These are phyloP conservation scores for Incurvaria masculella DNA, from an alignment of 2,888 invertebrate species.

Conservation along the genomic window DNA sequence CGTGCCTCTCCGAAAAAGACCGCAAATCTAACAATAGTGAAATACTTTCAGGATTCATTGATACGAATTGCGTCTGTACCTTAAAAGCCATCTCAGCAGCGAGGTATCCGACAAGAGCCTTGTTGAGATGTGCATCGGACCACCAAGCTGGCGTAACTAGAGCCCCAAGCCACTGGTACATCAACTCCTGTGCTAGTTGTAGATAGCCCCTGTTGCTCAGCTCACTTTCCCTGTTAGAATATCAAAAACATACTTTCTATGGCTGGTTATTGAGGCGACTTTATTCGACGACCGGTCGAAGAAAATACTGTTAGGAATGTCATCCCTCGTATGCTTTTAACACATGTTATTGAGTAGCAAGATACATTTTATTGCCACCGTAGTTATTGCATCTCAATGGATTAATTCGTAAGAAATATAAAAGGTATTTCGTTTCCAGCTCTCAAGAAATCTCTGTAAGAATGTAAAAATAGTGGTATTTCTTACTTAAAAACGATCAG, in stretches of 20 bases:
- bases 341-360: no score
- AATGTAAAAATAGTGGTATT: neutral
- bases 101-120: conserved; percentile 72
- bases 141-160: conserved; percentile 74
- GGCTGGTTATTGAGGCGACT: no score
- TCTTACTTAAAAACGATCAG: conserved; percentile 72
- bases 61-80: no score
- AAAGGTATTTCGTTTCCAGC: neutral
- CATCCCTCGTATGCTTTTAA: no score
- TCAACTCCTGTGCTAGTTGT: conserved; percentile 67
- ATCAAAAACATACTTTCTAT: neutral
- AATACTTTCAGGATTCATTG: no score
- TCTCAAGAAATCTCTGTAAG: neutral
- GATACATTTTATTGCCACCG: neutral
- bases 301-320: no score
- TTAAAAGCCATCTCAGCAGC: conserved; percentile 70
- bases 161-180: conserved; percentile 79
- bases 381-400: neutral
- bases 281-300: no score
- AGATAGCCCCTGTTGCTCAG: conserved; percentile 62
- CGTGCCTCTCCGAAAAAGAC: no score
- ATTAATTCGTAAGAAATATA: neutral
- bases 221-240: conserved; percentile 65
- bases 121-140: conserved; percentile 73
- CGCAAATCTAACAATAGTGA: no score